These are phyloP conservation scores for Panurus biarmicus DNA, from an alignment of 2,113 vertebrate genomes.

Conservation along the genomic window DNA sequence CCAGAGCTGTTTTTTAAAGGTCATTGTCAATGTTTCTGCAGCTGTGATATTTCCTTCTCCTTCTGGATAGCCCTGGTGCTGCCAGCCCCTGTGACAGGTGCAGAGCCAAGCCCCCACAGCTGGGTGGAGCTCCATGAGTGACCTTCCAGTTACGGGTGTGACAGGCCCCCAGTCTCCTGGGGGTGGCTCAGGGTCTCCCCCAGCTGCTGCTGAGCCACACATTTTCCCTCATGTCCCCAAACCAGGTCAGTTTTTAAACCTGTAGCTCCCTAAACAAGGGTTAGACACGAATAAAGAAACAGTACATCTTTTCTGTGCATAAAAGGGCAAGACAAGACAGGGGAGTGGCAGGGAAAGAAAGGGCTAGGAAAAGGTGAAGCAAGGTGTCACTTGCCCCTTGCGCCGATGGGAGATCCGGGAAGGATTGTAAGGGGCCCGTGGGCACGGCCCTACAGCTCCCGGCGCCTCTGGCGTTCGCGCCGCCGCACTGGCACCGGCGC, in stretches of 20 bases:
- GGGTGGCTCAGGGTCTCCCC: not conserved
- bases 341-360: not conserved
- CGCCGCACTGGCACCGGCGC: fast-evolving
- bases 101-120: not conserved
- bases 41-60: not conserved
- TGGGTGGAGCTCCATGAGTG: fast-evolving
- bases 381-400: not conserved
- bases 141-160: no score
- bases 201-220: not conserved
- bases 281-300: not conserved
- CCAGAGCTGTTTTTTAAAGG: not conserved
- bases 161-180: fast-evolving
- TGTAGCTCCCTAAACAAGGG: not conserved
- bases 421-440: not conserved
- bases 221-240: not conserved
- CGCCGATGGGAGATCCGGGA: fast-evolving
- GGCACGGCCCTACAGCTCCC: fast-evolving
- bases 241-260: not conserved
- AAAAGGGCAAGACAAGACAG: not conserved
- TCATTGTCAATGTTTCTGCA: not conserved
- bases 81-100: not conserved
- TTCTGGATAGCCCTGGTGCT: not conserved
- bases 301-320: not conserved
- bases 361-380: not conserved
- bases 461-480: fast-evolving